Base-by-base conservation (phyloP, 1,140 invertebrate genomes). In the Caenorhabditis inopinata region DNA sequence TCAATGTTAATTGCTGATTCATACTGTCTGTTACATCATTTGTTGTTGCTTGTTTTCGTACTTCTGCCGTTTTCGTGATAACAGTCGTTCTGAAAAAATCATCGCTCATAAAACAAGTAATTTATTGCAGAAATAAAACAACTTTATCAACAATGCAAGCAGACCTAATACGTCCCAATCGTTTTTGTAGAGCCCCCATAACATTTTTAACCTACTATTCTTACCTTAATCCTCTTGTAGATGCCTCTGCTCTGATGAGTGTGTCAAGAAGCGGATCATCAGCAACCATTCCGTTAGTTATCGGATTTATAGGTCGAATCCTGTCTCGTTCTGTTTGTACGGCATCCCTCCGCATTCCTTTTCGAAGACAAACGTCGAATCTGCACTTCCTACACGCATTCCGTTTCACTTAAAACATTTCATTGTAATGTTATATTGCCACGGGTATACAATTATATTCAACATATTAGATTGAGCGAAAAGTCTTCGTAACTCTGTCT, bases 311-410 rank as follows among this genome's bases (percentile, higher is more conserved):
- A 25, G 42, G 49, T 68, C 80, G 49, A 42, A 77, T 76, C 35
- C 74, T 78, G 42, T 99, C 97, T 75, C 97, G 90, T 90, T 99
- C 97, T 89, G 98, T 98, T 90, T 99, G 97, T 2, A 99, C 97
- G 48, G 96, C 96, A 95, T 84, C 82, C 35, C 74, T 68, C 23
- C 77, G 51, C 85, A 85, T 85, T 80, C 85, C 85, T 78, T 82
- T 95, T 89, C 95, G 94, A 88, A 98, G 96, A 87, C 96, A 98
- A 90, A 97, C 97, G 82, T 94, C 92, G 75, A 98, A 91, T 80
- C 96, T 91, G 91, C 96, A 98, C 86, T 96, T 97, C 81, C 96
- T 92, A 89, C 85, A 85, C 6, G 85, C 95, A 89, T 98, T 98
- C 83, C 96, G 91, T 90, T 98, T 97, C 89, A 97, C 95, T 90